Evolutionary conservation across 2,113 vertebrate genomes (phyloP), one percentile per base, ranked within the genome.

Genomic region (Sialia sialis): DNA sequence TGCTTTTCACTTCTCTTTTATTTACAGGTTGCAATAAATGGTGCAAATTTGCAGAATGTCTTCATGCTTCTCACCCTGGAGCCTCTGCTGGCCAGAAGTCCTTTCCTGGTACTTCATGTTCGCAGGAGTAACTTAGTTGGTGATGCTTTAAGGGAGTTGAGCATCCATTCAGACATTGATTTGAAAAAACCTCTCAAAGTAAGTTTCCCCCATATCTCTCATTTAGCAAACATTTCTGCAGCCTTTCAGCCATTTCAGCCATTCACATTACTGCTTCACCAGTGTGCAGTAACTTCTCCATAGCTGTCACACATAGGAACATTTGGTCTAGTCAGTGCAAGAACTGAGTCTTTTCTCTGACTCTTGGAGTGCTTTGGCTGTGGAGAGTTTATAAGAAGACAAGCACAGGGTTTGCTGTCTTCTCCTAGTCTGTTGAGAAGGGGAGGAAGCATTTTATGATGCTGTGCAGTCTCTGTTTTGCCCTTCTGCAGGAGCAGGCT

Each of bases 61-160:
- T 99, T 99, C 87, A 99, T 99, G 99, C 98, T 99, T 97, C 98
- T 99, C 88, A 99, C 99, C 10, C 92, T 99, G 98, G 99, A 99
- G 94, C 99, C 99, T 88, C 98, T 99, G 95, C 98, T 99, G 88
- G 98, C 98, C 78, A 98, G 98, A 96, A 99, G 99, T 96, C 99
- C 99, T 67, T 99, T 99, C 96, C 96, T 99, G 88, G 98, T 99
- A 85, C 98, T 99, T 79, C 99, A 99, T 1, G 99, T 99, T 60
- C 99, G 99, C 72, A 98, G 99, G 84, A 97, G 97, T 95, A 99
- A 99, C 95, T 98, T 99, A 74, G 99, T 99, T 10, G 99, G 99
- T 34, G 99, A 99, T 95, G 98, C 99, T 13, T 95, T 99, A 25
- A 98, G 99, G 26, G 99, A 99, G 96, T 94, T 99, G 96, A 99